Conservation (phyloP, 2,888 invertebrate species). For the Aromia moschata region DNA sequence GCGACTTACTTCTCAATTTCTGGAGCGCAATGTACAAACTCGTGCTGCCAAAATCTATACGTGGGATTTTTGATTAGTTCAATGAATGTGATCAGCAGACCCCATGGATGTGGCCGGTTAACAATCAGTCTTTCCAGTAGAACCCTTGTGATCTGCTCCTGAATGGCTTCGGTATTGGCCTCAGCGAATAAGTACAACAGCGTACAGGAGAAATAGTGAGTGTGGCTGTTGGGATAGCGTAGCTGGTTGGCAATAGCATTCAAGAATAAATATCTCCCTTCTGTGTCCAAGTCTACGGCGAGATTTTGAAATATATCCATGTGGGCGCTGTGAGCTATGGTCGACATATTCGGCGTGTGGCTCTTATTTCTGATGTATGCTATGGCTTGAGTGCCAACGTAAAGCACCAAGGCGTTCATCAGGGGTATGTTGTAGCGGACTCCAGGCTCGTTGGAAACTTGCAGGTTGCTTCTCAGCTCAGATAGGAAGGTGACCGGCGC, state of each 20-base stretch:
- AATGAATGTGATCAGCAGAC: slow-evolving; percentile 97
- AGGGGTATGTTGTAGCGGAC: slow-evolving; percentile 91
- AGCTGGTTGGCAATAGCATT: slow-evolving; percentile 99
- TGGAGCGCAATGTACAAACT: slow-evolving; percentile 99
- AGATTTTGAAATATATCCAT: slow-evolving; percentile 99
- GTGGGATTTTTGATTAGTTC: slow-evolving; percentile 98
- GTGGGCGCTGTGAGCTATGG: slow-evolving; percentile 98
- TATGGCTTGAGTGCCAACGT: slow-evolving; percentile 98
- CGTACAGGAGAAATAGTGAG: slow-evolving; percentile 99
- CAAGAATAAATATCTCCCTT: slow-evolving; percentile 96
- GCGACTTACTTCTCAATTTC: slow-evolving; percentile 96
- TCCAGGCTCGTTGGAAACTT: slow-evolving; percentile 88
- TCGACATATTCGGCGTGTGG: slow-evolving; percentile 93
- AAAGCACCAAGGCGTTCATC: slow-evolving; percentile 96
- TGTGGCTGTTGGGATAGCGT: slow-evolving; percentile 99
- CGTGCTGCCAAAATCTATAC: slow-evolving; percentile 99
- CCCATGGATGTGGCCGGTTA: slow-evolving; percentile 99
- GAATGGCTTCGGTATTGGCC: slow-evolving; percentile 96
- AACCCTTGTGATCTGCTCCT: slow-evolving; percentile 97
- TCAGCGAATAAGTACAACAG: slow-evolving; percentile 97
- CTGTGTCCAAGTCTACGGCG: slow-evolving; percentile 96
- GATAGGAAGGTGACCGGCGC: slow-evolving; percentile 96
- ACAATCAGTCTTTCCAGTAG: slow-evolving; percentile 96
- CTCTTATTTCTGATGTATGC: slow-evolving; percentile 89
- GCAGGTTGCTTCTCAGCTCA: slow-evolving; percentile 89